Evolutionary conservation across 2,113 vertebrate genomes (phyloP), one percentile per base, ranked within the genome.

Genomic region (Onychostoma macrolepis): DNA sequence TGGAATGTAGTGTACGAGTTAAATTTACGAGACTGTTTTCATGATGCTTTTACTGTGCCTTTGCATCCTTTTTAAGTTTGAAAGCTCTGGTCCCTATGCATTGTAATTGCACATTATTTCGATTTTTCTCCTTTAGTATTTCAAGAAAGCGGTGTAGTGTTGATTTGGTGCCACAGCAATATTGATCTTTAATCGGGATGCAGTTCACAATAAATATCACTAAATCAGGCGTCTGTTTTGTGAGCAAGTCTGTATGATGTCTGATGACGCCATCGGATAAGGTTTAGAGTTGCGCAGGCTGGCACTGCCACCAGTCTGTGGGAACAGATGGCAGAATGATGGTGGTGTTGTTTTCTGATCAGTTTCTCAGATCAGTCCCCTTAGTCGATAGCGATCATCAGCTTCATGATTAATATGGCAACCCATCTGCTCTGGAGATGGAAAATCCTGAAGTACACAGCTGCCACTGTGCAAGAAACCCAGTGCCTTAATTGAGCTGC

Each of bases 381-480:
- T 90, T 93, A 87, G 90, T 91, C 89, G 91, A 94, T 93, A 93
- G 91, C 89, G 89, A 93, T 94, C 94, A 93, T 90, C 88, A 92
- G 89, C 93, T 87, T 91, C 90, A 91, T 93, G 94, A 95, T 94
- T 94, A 94, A 94, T 92, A 93, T 89, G 91, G 90, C 88, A 88
- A 91, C 91, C 93, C 94, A 94, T 95, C 94, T 95, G 94, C 91
- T 94, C 90, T 88, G 90, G 80, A 94, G 92, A 93, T 91, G 94
- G 92, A 93, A 94, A 95, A 95, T 95, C 93, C 93, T 92, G 91
- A 91, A 93, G 91, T 93, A 92, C 92, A 92, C 94, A 93, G 94
- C 94, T 93, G 93, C 92, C 92, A 90, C 90, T 85, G 26, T 43
- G 77, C 45, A 74, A 84, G 76, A 80, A 86, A 71, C 77, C 65